Base-by-base conservation (phyloP, 2,113 vertebrate species). In the Misgurnus anguillicaudatus region DNA sequence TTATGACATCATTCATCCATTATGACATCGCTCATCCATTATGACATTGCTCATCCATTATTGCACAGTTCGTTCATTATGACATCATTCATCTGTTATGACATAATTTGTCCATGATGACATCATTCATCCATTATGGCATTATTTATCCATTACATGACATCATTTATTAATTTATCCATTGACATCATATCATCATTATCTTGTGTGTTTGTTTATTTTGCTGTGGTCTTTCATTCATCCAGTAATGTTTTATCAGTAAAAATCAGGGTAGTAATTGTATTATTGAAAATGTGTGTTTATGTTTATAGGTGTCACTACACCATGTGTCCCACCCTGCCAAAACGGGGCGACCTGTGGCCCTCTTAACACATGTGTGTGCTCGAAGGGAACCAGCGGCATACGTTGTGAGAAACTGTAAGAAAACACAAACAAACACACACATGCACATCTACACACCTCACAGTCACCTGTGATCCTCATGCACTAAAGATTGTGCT, bases 401-500 rank as follows among this genome's bases (percentile, higher is more conserved):
- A 84, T 91, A 47, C 93, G 91, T 79, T 94, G 94, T 80, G 91
- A 94, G 78, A 91, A 80, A 84, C 89, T 94, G 94, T 94, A 73
- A 90, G 90, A 88, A 45, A 9, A 73, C 14, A 45, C 4, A 53
- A 31, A 71, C 77, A 13, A 5, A 13, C 68, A 13, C 19, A 41
- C 11, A 48, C 42, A 42, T 7, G 42, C 31, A 80, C 8, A 31
- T 6, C 47, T 41, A 60, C 3, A 66, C 64, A 66, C 38, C 38
- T 10, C 2, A 51, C 24, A 19, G 17, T 48, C 5, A 24, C 21
- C n/a, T 48, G 17, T 69, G n/a, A 16, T 5, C n/a, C 0, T 48
- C 9, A 6, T 38, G 3, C 62, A 42, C 19, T 21, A n/a, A 4
- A 16, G 5, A 3, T 13, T 47, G 42, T 57, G 51, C 16, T 6